Evolutionary conservation across 2,888 invertebrate genomes (phyloP), one percentile per base, ranked within the genome.

Genomic region (Amblyteles armatorius): DNA sequence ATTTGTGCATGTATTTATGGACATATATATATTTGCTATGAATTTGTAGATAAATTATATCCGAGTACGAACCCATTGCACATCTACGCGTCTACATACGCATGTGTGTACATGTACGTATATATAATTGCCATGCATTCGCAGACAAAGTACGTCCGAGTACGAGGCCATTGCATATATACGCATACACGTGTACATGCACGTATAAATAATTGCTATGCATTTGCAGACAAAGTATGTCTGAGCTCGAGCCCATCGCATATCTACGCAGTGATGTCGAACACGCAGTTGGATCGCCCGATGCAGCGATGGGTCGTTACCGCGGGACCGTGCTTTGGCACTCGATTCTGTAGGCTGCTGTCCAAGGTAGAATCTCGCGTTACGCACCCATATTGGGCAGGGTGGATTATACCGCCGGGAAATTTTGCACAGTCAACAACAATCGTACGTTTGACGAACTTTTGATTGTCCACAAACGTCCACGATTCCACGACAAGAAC

Each of bases 331-430:
- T 16, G 57, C 0, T 13, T 6, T 36, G 55, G 11, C 11, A 52
- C 19, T 29, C 19, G 65, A 26, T 22, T 11, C 57, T 22, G 11
- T 4, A 52, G n/a, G 7, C 60, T n/a, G 60, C 48, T 55, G 52
- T 69, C 4, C 44, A 48, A 13, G 60, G 19, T 44, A 60, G 73
- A 26, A 48, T 74, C 48, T 74, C 73, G 44, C 60, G 44, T 73
- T 73, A 73, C 73, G 57, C 44, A n/a, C 6, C 48, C 60, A 48
- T 40, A 19, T 9, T 60, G 48, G 48, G 13, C 19, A 22, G n/a
- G 9, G 22, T 57, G 3, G 11, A 57, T 11, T 55, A 55, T 44
- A n/a, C 36, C 40, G 40, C 19, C 19, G 36, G 57, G 9, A 22
- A 19, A 57, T 57, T 22, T 3, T 57, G 44, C 0, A 44, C 11